These are phyloP conservation scores for Eulemur albifrons DNA, from an alignment of 2,797 vertebrate species.

Conservation along the genomic window DNA sequence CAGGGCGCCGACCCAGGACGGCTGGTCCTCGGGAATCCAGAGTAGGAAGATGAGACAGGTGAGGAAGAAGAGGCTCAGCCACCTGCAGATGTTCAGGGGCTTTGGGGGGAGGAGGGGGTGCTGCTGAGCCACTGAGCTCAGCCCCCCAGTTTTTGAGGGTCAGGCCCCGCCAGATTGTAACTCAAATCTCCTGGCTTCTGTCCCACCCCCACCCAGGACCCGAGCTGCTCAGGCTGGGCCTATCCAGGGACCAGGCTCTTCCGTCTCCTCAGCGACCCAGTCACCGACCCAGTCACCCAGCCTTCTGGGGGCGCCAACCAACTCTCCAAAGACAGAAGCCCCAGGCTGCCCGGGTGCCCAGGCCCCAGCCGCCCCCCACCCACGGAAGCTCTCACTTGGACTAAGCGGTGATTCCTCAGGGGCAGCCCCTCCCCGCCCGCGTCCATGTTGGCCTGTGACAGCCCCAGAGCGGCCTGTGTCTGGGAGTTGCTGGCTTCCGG, in stretches of 20 bases:
- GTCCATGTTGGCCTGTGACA: slow-evolving; percentile 4
- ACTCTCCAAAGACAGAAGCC: not conserved
- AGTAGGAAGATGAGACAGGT: slow-evolving; percentile 82
- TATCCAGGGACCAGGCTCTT: not conserved
- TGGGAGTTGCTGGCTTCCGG: not conserved
- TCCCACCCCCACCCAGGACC: not conserved
- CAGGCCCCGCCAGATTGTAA: not conserved
- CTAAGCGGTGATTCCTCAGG: not conserved
- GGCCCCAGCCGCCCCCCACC: not conserved
- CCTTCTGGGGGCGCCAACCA: too few relatives aligned
- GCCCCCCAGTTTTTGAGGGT: not conserved
- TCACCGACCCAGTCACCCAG: too few relatives aligned
- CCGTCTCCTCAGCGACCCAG: not conserved
- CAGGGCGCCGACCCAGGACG: slow-evolving; percentile 82
- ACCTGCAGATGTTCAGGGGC: not conserved
- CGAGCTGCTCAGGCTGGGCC: not conserved
- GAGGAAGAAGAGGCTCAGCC: slow-evolving; percentile 73
- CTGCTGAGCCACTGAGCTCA: not conserved
- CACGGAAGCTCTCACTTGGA: slow-evolving; percentile 18
- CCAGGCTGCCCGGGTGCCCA: not conserved
- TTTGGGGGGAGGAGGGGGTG: not conserved
- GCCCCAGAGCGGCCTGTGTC: not conserved
- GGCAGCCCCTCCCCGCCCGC: not conserved
- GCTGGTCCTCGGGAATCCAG: slow-evolving; percentile 83
- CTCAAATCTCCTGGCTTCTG: not conserved